Evolutionary conservation across 2,113 vertebrate species (phyloP), one percentile per base, ranked within the genome.

Genomic region (Microcebus tavaratra): DNA sequence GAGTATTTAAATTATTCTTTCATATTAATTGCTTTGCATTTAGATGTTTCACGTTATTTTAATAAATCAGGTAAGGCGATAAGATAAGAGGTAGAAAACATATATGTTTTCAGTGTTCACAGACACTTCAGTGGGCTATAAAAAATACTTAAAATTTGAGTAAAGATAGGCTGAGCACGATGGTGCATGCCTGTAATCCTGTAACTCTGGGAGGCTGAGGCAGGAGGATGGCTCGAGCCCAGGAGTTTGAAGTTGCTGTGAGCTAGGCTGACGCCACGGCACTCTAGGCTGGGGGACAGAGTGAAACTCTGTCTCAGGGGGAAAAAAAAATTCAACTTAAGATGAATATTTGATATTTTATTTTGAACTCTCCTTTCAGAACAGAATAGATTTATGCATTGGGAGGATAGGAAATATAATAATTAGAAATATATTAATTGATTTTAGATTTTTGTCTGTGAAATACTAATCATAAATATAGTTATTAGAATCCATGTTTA

Each of bases 21-120:
- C 92, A 98, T 98, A 98, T 99, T 98, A 98, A 99, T 99, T 99
- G 99, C 97, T 98, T 98, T 97, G 88, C 96, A 98, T 97, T 98
- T 98, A 98, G 97, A 98, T 97, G 96, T 98, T 93, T 98, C 88
- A 18, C 96, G 94, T 98, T 98, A 96, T 98, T 97, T 98, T 98
- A 98, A 97, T 99, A 98, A 98, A 98, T 95, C 97, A 98, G 97
- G 90, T 98, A 96, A 96, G 96, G 97, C 94, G 98, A 95, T 98
- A 98, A 98, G 98, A 98, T 97, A 98, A 98, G 98, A 98, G 96
- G 92, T 98, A 92, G 93, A 96, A 96, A 97, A 98, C 97, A 98
- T 97, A 91, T 55, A 96, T 55, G 94, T 96, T 97, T 98, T 98
- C 89, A 94, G 93, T 88, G 83, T 98, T 98, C 80, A 93, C 67